A percentile compares a stretch with the other conserved stretches of the same genome.
These are phyloP conservation scores for Neodiprion pinetum DNA, from an alignment of 1,140 invertebrate genomes.

Conservation along the genomic window DNA sequence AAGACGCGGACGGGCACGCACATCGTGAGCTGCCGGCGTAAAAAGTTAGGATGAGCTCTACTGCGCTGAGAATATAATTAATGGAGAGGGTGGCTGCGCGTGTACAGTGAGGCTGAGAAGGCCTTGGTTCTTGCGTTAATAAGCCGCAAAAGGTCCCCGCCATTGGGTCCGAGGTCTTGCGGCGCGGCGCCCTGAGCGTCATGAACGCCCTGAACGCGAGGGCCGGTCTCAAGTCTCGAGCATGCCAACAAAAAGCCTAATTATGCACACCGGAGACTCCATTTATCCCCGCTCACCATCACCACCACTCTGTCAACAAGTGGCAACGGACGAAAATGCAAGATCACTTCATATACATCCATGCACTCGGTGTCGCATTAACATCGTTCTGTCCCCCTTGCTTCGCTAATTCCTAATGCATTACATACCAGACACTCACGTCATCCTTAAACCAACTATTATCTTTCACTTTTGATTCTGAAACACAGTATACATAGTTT, in stretches of 20 bases:
- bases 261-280: slow-evolving; percentile 2
- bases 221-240: slow-evolving; percentile 3
- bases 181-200: neutral
- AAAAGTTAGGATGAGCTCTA: too few relatives aligned
- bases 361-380: neutral
- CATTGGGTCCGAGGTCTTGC: neutral
- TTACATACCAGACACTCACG: too few relatives aligned
- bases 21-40: too few relatives aligned
- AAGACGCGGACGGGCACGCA: too few relatives aligned
- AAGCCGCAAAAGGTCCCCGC: neutral
- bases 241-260: neutral
- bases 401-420: too few relatives aligned
- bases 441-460: too few relatives aligned
- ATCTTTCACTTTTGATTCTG: too few relatives aligned
- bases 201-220: neutral
- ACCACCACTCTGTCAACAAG: slow-evolving; percentile 2
- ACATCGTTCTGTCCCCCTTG: too few relatives aligned
- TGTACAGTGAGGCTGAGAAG: neutral
- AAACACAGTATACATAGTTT: too few relatives aligned
- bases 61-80: neutral
- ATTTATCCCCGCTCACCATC: slow-evolving; percentile 5
- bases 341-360: neutral
- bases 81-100: neutral
- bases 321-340: neutral
- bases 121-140: slow-evolving; percentile 4